A percentile compares a stretch with the other conserved stretches of the same genome.
Evolutionary conservation across 2,113 vertebrate species (phyloP).

Genomic region (Cryptomyrus ogoouensis): DNA sequence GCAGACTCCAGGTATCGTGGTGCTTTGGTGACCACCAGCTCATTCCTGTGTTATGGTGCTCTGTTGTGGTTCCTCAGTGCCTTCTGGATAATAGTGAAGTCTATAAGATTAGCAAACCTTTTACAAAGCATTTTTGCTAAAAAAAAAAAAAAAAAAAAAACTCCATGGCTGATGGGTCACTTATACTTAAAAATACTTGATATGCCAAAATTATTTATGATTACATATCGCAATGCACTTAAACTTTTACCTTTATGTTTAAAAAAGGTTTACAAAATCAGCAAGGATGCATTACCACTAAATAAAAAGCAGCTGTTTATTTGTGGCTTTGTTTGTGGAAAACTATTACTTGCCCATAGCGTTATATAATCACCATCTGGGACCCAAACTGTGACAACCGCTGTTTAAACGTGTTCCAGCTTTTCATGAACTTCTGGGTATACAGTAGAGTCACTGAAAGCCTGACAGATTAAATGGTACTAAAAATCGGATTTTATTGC

Average conservation of each 20-base stretch:
- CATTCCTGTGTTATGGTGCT: neutral
- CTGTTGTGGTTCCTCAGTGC: neutral
- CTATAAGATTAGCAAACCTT: neutral
- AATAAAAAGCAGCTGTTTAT: neutral
- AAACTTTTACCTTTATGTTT: neutral
- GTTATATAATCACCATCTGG: neutral
- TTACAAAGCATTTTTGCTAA: neutral
- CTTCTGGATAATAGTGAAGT: neutral
- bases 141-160: neutral
- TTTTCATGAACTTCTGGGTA: neutral
- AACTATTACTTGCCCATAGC: neutral
- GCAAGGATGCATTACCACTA: neutral
- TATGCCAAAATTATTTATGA: neutral
- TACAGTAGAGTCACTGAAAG: neutral
- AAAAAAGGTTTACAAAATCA: neutral
- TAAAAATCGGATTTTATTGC: neutral
- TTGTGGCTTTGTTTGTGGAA: neutral
- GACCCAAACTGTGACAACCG: neutral
- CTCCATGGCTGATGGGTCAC: neutral
- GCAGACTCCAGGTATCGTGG: neutral
- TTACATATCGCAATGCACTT: neutral
- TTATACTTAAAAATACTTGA: neutral
- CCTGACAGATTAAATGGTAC: neutral
- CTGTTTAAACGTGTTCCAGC: neutral
- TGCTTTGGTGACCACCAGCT: neutral